phyloP scores from a whole-genome alignment of 2,113 vertebrate species.

The Tragelaphus imberbis region DNA sequence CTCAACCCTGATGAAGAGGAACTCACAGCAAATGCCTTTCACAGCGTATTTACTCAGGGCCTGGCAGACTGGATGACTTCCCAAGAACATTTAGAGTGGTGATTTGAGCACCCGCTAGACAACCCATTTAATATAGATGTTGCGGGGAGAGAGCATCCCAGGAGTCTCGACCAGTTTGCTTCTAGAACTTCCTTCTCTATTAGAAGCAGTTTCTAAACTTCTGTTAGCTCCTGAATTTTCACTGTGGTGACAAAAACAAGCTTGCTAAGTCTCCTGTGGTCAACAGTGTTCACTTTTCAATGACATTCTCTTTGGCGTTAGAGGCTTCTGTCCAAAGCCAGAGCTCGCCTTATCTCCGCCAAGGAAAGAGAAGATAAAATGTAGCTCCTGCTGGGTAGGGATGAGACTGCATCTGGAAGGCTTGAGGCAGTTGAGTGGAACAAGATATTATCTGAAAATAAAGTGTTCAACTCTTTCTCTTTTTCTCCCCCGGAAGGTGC shows the following conservation, averaged over 20 bases:
- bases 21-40: not conserved
- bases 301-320: not conserved
- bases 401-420: not conserved
- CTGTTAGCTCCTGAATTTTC: not conserved
- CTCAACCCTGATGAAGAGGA: not conserved
- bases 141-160: not conserved
- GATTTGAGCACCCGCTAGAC: not conserved
- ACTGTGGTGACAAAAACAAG: not conserved
- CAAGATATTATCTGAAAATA: not conserved
- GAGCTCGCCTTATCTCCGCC: not conserved
- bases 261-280: not conserved
- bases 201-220: not conserved
- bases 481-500: constrained; percentile 83
- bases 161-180: not conserved
- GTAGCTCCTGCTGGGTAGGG: not conserved
- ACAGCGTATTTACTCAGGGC: not conserved
- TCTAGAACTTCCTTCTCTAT: not conserved
- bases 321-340: not conserved
- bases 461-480: constrained; percentile 28
- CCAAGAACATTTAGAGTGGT: not conserved
- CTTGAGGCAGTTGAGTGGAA: not conserved
- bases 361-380: not conserved
- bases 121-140: not conserved
- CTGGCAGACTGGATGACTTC: not conserved
- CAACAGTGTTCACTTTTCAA: not conserved